Evolutionary conservation across 2,113 vertebrate genomes (phyloP), one percentile per base, ranked within the genome.

Genomic region (Acrocephalus arundinaceus): DNA sequence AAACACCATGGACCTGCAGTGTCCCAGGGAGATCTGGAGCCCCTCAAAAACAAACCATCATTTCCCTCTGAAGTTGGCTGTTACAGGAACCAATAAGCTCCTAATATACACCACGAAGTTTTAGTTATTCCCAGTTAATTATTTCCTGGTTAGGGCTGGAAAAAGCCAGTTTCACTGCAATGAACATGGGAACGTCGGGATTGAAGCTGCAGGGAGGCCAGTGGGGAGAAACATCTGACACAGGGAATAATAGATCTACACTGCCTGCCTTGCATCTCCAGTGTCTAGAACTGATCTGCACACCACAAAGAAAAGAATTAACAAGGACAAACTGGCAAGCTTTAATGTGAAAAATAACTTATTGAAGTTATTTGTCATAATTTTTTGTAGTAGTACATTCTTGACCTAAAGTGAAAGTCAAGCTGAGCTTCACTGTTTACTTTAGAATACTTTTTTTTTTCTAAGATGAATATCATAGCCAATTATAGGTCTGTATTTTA

Each of bases 81-180:
- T 6, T 66, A 46, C 46, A 90, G 70, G 73, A 91, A 85, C 49
- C 63, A 87, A 28, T 19, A 41, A 51, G 13, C 24, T 55, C n/a
- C 49, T 35, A 17, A 35, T n/a, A 49, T 19, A 9, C 7, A 48
- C 59, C 65, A 61, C 0, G 3, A 33, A 55, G 45, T 30, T 84
- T 55, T 79, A 77, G 49, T 62, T 81, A 52, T 91, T 62, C 25
- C 62, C 77, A 81, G 94, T 95, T 96, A 94, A 94, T 96, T 2
- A 97, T 96, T 96, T 81, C 86, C 88, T 78, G 54, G 39, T 65
- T 41, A 75, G 31, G 77, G 85, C 41, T 30, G 30, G 43, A 90
- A 91, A 65, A 31, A 66, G 85, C 46, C 82, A 90, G 46, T 78
- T 87, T 67, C 22, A 3, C 89, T 81, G 45, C 75, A 79, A 65